Conservation (phyloP, 2,113 vertebrate species). For the Trachemys scripta region DNA sequence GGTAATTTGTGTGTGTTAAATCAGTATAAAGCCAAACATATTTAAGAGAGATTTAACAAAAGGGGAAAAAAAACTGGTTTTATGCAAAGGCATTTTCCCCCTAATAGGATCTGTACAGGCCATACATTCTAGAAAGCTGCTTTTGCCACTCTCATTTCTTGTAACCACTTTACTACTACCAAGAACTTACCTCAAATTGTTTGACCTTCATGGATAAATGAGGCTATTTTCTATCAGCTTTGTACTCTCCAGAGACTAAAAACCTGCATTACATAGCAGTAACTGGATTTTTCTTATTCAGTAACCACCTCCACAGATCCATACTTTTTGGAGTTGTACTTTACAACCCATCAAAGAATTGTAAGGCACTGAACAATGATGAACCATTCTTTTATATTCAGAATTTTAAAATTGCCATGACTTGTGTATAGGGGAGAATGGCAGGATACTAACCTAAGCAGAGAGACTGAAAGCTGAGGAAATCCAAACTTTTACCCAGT, state of each 20-base stretch:
- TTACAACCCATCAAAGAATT: background rate
- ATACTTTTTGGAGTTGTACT: background rate
- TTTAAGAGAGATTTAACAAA: fast-evolving
- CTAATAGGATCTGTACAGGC: background rate
- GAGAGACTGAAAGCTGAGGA: background rate
- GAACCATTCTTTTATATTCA: background rate
- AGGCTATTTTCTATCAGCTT: background rate
- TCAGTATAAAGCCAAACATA: fast-evolving
- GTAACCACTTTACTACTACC: background rate
- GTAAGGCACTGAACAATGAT: background rate
- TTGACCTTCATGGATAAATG: background rate
- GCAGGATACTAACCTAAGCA: background rate
- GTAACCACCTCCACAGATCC: background rate
- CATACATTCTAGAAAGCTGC: background rate
- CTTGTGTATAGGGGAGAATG: background rate
- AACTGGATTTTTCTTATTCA: background rate
- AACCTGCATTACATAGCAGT: background rate
- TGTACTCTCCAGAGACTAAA: background rate
- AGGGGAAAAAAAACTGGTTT: background rate
- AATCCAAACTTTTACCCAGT: background rate
- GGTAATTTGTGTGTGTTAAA: fast-evolving
- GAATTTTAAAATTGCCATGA: background rate
- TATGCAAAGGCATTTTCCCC: background rate
- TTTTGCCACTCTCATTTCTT: background rate
- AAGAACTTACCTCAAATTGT: background rate